Evolutionary conservation across 2,888 invertebrate species (phyloP), one percentile per base, ranked within the genome.

Genomic region (Tethea ocularis): DNA sequence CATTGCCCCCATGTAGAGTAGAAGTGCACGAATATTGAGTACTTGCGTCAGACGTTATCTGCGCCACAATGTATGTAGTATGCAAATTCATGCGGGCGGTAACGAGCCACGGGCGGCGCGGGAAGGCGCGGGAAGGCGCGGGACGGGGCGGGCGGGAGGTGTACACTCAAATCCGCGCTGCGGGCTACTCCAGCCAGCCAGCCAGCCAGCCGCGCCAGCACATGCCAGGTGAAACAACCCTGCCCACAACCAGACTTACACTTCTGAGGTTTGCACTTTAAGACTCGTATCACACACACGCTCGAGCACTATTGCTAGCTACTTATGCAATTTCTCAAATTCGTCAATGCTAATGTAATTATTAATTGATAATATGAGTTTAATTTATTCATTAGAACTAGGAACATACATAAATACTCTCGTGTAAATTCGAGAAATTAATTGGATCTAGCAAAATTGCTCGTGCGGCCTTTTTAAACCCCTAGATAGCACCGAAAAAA

Each of bases 11-110:
- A 38, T 38, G 38, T 4, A 36, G 4, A 36, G 36, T 10, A 38
- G 15, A 15, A 38, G 38, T 38, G 2, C 38, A 15, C 38, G 38
- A 38, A 15, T 15, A 4, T 38, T 15, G n/a, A 38, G 38, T 38
- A 38, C 15, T 15, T 15, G 38, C 38, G n/a, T 17, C 17, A 8
- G 41, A 41, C 41, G 41, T 41, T 41, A 41, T 41, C 41, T 41
- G 41, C 7, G 17, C 41, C 41, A 41, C 41, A 41, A 41, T 41
- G 41, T 41, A 41, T 41, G 41, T 41, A 41, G 1, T 41, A 41
- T 41, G 41, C 41, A 41, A 41, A 41, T 41, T n/a, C 8, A 41
- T 41, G 41, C 41, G 41, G 41, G 41, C 41, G 17, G 41, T 41
- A 41, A 17, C 41, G 17, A 41, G 41, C 36, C 36, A 6, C 15